A percentile compares a stretch with the other conserved stretches of the same genome.
These are phyloP conservation scores for Pseudomugil gertrudae DNA, from an alignment of 2,797 vertebrate genomes.

Conservation along the genomic window DNA sequence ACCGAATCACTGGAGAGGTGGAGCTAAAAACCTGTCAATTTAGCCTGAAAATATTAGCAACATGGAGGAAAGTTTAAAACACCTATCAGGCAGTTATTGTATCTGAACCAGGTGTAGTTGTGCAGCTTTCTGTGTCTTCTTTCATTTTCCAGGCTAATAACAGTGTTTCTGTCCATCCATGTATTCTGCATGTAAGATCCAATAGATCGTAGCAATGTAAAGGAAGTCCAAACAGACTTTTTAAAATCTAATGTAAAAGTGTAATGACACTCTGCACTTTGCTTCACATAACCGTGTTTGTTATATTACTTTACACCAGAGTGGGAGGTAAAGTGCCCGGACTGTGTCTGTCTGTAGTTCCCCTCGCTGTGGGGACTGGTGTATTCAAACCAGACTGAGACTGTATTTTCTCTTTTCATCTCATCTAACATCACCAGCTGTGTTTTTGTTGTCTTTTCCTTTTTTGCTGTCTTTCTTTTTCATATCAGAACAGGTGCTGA, in stretches of 20 bases:
- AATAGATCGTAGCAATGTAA: background rate
- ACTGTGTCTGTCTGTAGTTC: conserved; percentile 32
- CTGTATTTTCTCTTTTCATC: conserved; percentile 57
- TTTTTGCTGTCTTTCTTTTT: conserved; percentile 53
- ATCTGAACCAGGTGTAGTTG: conserved; percentile 19
- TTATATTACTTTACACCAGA: conserved; percentile 1
- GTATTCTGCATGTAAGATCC: background rate
- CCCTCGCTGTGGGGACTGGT: conserved; percentile 21
- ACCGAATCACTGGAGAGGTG: background rate
- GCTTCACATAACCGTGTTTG: background rate
- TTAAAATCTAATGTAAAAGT: background rate
- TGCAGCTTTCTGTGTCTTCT: conserved; percentile 7
- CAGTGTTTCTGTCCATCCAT: background rate
- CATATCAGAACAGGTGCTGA: conserved; percentile 60
- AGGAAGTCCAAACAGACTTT: background rate
- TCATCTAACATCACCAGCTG: conserved; percentile 71
- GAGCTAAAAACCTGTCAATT: background rate
- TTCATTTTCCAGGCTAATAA: conserved; percentile 2
- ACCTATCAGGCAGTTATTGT: background rate
- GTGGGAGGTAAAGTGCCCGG: background rate
- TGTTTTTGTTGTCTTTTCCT: conserved; percentile 70
- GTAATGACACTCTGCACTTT: background rate
- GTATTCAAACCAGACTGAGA: conserved; percentile 46
- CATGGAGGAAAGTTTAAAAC: conserved; percentile 9
- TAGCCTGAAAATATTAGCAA: conserved; percentile 23